Evolutionary conservation across 2,113 vertebrate genomes (phyloP).

Genomic region (Echinops telfairi): DNA sequence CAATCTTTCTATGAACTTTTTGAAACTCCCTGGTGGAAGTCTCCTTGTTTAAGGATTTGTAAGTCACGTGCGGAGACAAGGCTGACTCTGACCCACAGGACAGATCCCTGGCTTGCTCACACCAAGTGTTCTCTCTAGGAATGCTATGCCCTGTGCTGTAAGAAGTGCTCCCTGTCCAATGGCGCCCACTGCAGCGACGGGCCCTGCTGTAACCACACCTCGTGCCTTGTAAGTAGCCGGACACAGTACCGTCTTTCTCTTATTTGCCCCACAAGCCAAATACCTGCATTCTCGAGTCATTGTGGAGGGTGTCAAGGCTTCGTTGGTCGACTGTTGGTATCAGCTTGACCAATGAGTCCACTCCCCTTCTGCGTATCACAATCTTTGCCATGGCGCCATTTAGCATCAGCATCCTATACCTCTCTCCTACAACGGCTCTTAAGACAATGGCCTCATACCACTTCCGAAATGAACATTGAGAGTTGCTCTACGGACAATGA

Average conservation of each 20-base stretch:
- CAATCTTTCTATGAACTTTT: too few relatives aligned
- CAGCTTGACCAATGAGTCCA: neutral
- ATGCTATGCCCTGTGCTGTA: constrained; percentile 96
- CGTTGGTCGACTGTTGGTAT: neutral
- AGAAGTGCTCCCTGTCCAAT: constrained; percentile 98
- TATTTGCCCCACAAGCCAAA: neutral
- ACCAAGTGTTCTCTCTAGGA: constrained; percentile 88
- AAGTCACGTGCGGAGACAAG: neutral
- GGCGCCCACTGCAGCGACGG: constrained; percentile 98
- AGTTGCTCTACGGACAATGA: neutral
- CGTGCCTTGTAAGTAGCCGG: constrained; percentile 92
- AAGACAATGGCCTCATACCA: neutral
- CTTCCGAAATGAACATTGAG: constrained; percentile 42
- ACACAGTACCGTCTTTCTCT: neutral
- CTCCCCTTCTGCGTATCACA: neutral
- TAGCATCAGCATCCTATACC: neutral
- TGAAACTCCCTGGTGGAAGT: neutral
- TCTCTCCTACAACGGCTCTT: neutral
- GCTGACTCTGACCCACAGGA: neutral
- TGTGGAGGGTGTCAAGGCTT: neutral
- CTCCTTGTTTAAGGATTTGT: neutral
- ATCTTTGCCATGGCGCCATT: neutral
- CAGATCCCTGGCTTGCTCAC: neutral
- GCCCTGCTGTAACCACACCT: constrained; percentile 95
- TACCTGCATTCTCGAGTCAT: neutral